Evolutionary conservation across 1,140 invertebrate genomes (phyloP).

Genomic region (Triops cancriformis): DNA sequence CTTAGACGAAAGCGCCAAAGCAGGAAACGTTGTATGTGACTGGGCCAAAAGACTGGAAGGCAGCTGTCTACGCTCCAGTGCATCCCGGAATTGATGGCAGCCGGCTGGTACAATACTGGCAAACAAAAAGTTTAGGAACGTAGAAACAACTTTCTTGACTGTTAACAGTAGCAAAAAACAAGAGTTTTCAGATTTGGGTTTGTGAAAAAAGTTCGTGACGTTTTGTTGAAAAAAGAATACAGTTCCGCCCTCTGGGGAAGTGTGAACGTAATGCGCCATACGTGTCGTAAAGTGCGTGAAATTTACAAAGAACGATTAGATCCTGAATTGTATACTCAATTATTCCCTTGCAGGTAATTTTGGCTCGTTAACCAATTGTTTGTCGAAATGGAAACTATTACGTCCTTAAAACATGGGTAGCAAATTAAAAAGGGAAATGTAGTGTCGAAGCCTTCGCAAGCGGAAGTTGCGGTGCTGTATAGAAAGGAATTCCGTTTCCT

Average conservation of each 20-base stretch:
- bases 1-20: neutral
- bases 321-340: neutral
- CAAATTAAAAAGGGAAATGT: neutral
- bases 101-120: neutral
- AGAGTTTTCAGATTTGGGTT: neutral
- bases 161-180: neutral
- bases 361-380: neutral
- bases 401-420: neutral
- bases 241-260: neutral
- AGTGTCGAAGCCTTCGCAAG: neutral
- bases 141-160: neutral
- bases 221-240: too few species aligned
- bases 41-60: neutral
- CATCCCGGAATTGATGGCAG: constrained; percentile 8
- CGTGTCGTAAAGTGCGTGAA: constrained; percentile 20
- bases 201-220: too few species aligned
- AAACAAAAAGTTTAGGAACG: neutral
- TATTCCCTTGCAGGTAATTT: neutral
- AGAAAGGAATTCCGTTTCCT: constrained; percentile 9
- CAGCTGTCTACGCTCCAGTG: constrained; percentile 6
- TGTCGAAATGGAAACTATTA: neutral
- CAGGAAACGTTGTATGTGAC: neutral
- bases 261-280: constrained; percentile 13
- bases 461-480: neutral
- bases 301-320: constrained; percentile 21